A percentile compares a stretch with the other conserved stretches of the same genome.
These are phyloP conservation scores for Dreissena rostriformis DNA, from an alignment of 1,140 invertebrate species.

Conservation along the genomic window DNA sequence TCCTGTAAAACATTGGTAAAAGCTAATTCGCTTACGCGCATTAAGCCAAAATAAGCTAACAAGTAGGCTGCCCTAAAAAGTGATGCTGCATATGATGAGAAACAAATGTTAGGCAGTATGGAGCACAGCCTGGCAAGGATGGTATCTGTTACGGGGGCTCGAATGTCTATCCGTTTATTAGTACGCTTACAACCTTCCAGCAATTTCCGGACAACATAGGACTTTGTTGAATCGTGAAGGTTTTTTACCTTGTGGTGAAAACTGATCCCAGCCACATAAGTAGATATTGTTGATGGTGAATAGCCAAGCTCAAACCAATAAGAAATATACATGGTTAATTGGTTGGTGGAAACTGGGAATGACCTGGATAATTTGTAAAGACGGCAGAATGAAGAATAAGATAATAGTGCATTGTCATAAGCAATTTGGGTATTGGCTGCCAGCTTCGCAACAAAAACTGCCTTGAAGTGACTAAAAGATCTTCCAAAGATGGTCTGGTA, in stretches of 20 bases:
- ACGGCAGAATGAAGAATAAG: background rate
- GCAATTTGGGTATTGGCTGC: conserved; percentile 4
- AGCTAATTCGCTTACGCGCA: conserved; percentile 18
- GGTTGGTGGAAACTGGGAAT: background rate
- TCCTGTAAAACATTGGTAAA: too few species aligned
- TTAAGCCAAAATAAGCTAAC: conserved; percentile 16
- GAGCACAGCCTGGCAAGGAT: background rate
- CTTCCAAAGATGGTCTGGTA: conserved; percentile 21
- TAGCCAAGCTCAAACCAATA: conserved; percentile 10
- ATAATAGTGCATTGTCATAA: background rate
- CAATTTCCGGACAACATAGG: conserved; percentile 11
- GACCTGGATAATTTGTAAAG: background rate
- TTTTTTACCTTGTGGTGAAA: conserved; percentile 11
- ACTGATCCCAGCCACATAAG: conserved; percentile 14
- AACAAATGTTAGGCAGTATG: background rate
- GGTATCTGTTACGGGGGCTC: background rate
- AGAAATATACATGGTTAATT: conserved; percentile 10
- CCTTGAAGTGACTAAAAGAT: too few species aligned
- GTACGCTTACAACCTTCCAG: conserved; percentile 10
- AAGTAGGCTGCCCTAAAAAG: conserved; percentile 8
- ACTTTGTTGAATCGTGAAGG: background rate
- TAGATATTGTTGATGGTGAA: background rate
- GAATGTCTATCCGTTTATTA: background rate
- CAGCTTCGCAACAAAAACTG: background rate
- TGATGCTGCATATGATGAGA: background rate